These are phyloP conservation scores for Cyclargus thomasi DNA, from an alignment of 1,140 invertebrate genomes.

Conservation along the genomic window DNA sequence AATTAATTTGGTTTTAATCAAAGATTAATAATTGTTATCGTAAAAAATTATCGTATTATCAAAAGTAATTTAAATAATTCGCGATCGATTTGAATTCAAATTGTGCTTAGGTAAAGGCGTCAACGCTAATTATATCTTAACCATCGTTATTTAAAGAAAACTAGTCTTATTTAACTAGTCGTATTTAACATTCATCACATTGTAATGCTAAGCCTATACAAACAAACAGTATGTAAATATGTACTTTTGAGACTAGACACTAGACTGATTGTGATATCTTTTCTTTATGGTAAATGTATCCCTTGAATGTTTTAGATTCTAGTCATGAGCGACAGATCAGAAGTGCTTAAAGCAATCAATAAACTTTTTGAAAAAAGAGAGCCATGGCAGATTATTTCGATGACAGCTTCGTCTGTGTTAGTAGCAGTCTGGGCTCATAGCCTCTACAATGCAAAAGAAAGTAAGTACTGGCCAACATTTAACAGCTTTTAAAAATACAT, in stretches of 20 bases:
- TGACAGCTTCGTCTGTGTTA: constrained; percentile 82
- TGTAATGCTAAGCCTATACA: not conserved
- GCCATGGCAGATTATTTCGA: constrained; percentile 84
- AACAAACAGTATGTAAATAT: not conserved
- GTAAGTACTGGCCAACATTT: constrained; percentile 74
- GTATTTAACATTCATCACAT: too few species aligned
- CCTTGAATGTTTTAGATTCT: constrained; percentile 12
- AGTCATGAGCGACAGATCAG: constrained; percentile 60
- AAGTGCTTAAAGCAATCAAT: constrained; percentile 74
- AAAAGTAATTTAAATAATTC: too few species aligned
- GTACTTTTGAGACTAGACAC: not conserved
- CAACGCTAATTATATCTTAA: too few species aligned
- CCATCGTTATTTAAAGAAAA: too few species aligned
- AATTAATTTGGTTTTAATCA: too few species aligned
- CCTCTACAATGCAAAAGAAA: constrained; percentile 82
- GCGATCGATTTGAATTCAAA: too few species aligned
- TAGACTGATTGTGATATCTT: not conserved
- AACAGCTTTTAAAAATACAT: too few species aligned
- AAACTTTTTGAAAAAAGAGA: constrained; percentile 79
- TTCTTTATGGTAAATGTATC: not conserved
- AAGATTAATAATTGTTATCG: too few species aligned
- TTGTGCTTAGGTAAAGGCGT: too few species aligned
- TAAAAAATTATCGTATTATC: too few species aligned
- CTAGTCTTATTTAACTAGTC: too few species aligned
- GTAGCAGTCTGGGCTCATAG: constrained; percentile 82